A percentile compares a stretch with the other conserved stretches of the same genome.
phyloP scores from a whole-genome alignment of 2,113 vertebrate genomes.

The Hepsetus odoe region DNA sequence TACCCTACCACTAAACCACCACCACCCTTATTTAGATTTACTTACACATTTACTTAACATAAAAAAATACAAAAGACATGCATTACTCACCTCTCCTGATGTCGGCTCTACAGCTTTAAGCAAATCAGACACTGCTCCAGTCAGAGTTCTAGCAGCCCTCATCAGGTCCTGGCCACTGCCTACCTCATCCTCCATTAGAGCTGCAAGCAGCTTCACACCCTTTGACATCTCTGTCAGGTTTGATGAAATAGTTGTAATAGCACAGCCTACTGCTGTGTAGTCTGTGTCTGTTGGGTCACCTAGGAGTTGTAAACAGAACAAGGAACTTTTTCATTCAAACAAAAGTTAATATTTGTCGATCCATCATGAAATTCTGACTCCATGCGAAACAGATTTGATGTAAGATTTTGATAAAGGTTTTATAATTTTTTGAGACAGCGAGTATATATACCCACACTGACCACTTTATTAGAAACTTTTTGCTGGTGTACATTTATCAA shows the following conservation, averaged over 20 bases:
- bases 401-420: too few relatives aligned
- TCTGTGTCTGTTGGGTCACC: conserved; percentile 96
- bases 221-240: conserved; percentile 99
- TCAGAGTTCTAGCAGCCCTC: conserved; percentile 90
- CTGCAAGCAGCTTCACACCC: conserved; percentile 93
- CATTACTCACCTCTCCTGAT: conserved; percentile 84
- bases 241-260: conserved; percentile 98
- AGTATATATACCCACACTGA: neutral
- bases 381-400: too few relatives aligned
- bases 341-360: too few relatives aligned
- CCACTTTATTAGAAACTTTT: too few relatives aligned
- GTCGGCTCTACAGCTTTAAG: conserved; percentile 94
- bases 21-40: too few relatives aligned
- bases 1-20: too few relatives aligned
- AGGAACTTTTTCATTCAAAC: too few relatives aligned
- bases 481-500: too few relatives aligned
- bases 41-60: too few relatives aligned
- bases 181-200: conserved; percentile 94
- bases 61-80: too few relatives aligned
- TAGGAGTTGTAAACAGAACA: conserved; percentile 55
- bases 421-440: too few relatives aligned
- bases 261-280: conserved; percentile 97
- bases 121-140: conserved; percentile 92
- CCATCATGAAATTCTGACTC: too few relatives aligned
- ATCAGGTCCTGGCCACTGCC: conserved; percentile 95